A percentile compares a stretch with the other conserved stretches of the same genome.
phyloP scores from a whole-genome alignment of 2,113 vertebrate species.

The Silurus asotus region DNA sequence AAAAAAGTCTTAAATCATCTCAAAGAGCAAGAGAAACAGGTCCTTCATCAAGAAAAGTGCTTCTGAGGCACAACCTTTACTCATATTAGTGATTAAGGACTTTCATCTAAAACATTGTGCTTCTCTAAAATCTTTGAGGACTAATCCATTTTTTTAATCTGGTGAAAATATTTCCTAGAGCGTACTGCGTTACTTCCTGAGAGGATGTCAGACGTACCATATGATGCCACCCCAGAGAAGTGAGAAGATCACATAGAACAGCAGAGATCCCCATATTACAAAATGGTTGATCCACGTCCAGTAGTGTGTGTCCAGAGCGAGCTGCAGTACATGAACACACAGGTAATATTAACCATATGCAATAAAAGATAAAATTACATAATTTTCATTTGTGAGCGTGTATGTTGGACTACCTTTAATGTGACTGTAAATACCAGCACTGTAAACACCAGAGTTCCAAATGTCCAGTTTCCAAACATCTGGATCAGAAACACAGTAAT shows the following conservation, averaged over 20 bases:
- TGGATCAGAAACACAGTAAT: conserved; percentile 62
- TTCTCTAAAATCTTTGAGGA: not conserved
- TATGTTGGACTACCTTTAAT: conserved; percentile 80
- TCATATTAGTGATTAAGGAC: not conserved
- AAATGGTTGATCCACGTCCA: conserved; percentile 99
- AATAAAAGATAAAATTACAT: not conserved
- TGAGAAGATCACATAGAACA: conserved; percentile 95
- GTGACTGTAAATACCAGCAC: conserved; percentile 94
- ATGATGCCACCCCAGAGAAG: conserved; percentile 95
- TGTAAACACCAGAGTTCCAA: conserved; percentile 93
- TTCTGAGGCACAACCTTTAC: not conserved
- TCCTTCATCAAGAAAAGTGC: not conserved
- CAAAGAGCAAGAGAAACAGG: not conserved
- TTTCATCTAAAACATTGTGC: not conserved
- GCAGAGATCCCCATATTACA: conserved; percentile 94
- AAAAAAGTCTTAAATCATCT: not conserved
- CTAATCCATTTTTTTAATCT: not conserved
- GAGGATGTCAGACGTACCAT: conserved; percentile 78
- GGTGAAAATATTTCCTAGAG: not conserved
- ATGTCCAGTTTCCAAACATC: conserved; percentile 98
- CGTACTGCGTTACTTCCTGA: not conserved
- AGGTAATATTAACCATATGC: not conserved
- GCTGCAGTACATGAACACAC: conserved; percentile 64
- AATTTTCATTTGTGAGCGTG: not conserved
- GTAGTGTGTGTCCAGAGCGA: conserved; percentile 96